Base-by-base conservation (phyloP, 2,888 invertebrate genomes). In the Clostera curtula region DNA sequence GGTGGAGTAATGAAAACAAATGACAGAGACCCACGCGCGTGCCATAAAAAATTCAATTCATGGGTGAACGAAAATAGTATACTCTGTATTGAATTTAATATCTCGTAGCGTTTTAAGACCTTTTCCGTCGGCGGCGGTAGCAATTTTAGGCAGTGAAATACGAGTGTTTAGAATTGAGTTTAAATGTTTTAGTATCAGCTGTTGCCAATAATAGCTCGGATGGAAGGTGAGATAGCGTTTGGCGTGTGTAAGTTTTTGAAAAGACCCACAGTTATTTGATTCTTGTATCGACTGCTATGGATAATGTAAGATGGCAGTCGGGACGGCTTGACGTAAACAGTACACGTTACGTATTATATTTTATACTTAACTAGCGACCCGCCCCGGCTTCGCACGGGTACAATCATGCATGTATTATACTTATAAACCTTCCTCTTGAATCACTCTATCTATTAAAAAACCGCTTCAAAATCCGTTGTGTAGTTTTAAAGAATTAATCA, bases 21-120 rank as follows among this genome's bases (percentile, higher is more conserved):
- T 70, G 79, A 75, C 76, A 72, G 40, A 32, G 41, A 31, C 49
- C 61, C 69, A 70, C 71, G 66, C 66, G 73, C 49, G 63, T 53
- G 60, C 47, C 66, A 70, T 82, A 79, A 79, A 80, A 77, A 70
- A 74, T 59, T 63, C 56, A 74, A 75, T 74, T 77, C 67, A 77
- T 64, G 68, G 58, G 37, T 57, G 60, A 34, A 57, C 71, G 38
- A 54, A 68, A 77, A 79, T 80, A 79, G 73, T 57, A 52, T n/a
- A 42, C 41, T 29, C 43, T 27, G 56, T 46, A 59, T 61, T 59
- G 54, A 62, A 64, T 69, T 67, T 61, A 61, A 69, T 69, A 67
- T 64, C 50, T 51, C 44, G 43, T 39, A 58, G 46, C 48, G 44
- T 52, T 56, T 64, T 54, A 49, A 47, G 48, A 39, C 34, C 43